These are phyloP conservation scores for Aptenodytes forsteri DNA, from an alignment of 2,113 vertebrate genomes.

Conservation along the genomic window DNA sequence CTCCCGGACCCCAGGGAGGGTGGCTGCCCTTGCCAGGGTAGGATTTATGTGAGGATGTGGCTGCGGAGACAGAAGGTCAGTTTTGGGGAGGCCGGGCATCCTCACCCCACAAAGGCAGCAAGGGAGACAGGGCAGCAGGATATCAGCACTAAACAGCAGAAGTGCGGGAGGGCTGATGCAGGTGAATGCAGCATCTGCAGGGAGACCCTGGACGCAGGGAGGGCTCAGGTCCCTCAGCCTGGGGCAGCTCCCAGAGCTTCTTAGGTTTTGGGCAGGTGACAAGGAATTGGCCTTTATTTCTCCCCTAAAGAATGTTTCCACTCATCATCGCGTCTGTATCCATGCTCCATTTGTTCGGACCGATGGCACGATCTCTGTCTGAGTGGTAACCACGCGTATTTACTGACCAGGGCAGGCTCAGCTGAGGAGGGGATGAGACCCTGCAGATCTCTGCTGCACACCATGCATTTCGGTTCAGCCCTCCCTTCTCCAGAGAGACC, in stretches of 20 bases:
- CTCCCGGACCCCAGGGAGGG: not conserved
- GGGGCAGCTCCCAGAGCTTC: not conserved
- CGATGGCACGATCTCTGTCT: not conserved
- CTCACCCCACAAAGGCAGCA: not conserved
- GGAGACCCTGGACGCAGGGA: rapidly evolving
- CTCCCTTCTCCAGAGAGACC: not conserved
- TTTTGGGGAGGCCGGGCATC: not conserved
- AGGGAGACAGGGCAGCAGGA: not conserved
- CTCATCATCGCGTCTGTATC: not conserved
- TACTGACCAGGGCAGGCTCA: not conserved
- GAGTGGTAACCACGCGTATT: not conserved
- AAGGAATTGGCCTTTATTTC: not conserved
- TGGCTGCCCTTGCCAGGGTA: not conserved
- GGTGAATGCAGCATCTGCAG: not conserved
- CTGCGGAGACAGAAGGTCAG: not conserved
- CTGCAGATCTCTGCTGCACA: not conserved
- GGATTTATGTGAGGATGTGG: not conserved
- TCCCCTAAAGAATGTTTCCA: not conserved
- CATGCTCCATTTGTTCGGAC: not conserved
- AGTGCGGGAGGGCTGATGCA: not conserved
- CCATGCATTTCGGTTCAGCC: not conserved
- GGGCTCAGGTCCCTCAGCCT: not conserved
- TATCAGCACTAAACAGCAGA: not conserved
- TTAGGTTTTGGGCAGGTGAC: not conserved
- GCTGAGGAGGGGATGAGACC: not conserved